Evolutionary conservation across 2,113 vertebrate species (phyloP).

Genomic region (Silurus glanis): DNA sequence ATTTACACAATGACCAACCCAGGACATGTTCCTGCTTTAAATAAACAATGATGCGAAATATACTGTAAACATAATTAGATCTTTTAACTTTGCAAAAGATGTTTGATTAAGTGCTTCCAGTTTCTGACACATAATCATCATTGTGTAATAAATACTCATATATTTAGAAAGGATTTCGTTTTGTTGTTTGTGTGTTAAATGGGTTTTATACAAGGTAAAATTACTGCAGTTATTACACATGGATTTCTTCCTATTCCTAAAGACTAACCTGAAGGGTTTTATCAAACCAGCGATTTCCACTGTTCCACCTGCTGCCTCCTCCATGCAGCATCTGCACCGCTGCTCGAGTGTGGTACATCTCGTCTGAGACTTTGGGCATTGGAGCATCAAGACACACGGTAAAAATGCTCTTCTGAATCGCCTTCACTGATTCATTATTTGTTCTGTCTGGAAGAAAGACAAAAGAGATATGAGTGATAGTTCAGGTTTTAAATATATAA

Average conservation of each 20-base stretch:
- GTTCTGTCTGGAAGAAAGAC: constrained; percentile 77
- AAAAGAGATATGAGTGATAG: not conserved
- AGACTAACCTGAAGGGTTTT: constrained; percentile 89
- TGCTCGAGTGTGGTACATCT: constrained; percentile 76
- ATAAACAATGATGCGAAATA: not conserved
- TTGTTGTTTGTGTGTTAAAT: not conserved
- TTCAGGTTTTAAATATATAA: not conserved
- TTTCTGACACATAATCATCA: no score
- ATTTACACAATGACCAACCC: not conserved
- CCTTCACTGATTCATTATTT: constrained; percentile 84
- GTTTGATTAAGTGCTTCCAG: no score
- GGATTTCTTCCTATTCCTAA: not conserved
- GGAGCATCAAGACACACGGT: constrained; percentile 85
- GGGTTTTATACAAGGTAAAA: not conserved
- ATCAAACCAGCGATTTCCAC: constrained; percentile 96
- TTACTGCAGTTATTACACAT: not conserved
- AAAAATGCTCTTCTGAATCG: constrained; percentile 92
- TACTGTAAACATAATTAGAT: not conserved
- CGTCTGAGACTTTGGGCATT: constrained; percentile 73
- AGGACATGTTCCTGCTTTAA: no score
- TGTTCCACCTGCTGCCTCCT: constrained; percentile 85
- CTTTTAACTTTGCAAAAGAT: not conserved
- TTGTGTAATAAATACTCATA: no score
- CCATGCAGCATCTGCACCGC: constrained; percentile 94
- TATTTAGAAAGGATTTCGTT: no score